These are phyloP conservation scores for Olivierus martensii DNA, from an alignment of 1,140 invertebrate genomes.

Conservation along the genomic window DNA sequence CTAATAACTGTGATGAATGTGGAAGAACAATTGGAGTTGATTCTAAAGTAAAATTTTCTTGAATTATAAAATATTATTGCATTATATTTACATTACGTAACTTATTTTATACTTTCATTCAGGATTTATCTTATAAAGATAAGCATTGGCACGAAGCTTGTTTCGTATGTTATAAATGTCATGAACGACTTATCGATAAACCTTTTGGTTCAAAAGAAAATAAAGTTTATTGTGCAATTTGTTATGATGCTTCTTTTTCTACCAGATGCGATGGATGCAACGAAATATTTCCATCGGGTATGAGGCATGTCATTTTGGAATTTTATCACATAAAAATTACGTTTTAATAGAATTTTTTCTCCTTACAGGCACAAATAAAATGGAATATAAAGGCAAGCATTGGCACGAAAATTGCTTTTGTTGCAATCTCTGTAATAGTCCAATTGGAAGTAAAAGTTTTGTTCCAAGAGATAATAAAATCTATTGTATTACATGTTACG, in stretches of 20 bases:
- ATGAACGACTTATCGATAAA: constrained; percentile 88
- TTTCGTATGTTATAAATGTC: constrained; percentile 96
- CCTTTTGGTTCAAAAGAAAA: constrained; percentile 90
- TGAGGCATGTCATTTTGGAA: too few species aligned
- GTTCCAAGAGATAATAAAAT: constrained; percentile 89
- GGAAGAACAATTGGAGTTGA: constrained; percentile 97
- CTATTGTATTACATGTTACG: too few species aligned
- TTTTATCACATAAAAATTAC: too few species aligned
- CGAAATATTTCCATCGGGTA: too few species aligned
- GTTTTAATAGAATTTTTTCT: too few species aligned
- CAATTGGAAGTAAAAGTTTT: constrained; percentile 94
- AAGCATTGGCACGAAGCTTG: constrained; percentile 99
- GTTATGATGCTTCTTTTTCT: constrained; percentile 96
- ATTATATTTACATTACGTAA: too few species aligned
- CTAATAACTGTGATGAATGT: constrained; percentile 94
- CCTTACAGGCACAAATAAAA: too few species aligned
- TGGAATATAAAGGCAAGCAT: constrained; percentile 99
- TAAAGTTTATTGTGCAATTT: constrained; percentile 97
- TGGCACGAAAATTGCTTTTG: constrained; percentile 99
- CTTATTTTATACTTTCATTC: constrained; percentile 22
- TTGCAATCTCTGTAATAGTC: constrained; percentile 93
- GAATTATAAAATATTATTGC: too few species aligned
- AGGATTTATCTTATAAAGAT: constrained; percentile 99
- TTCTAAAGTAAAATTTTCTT: constrained; percentile 95
- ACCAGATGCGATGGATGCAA: constrained; percentile 96